These are phyloP conservation scores for Taphrorychus bicolor DNA, from an alignment of 2,888 invertebrate species.

Conservation along the genomic window DNA sequence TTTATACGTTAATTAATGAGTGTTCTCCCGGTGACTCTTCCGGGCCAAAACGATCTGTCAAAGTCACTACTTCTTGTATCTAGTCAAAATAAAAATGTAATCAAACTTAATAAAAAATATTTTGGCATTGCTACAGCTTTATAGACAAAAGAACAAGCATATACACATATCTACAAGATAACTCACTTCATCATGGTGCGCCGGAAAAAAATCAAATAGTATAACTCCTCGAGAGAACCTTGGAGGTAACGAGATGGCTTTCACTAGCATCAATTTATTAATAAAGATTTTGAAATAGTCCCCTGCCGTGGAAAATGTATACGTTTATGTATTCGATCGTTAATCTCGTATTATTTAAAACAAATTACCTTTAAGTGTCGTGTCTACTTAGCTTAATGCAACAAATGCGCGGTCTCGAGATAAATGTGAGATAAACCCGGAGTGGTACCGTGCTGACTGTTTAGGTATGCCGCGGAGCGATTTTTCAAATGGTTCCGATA, in stretches of 20 bases:
- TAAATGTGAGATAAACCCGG: constrained; percentile 22
- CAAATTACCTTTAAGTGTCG: constrained; percentile 30
- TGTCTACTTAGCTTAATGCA: constrained; percentile 28
- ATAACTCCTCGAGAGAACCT: no score
- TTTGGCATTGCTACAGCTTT: no score
- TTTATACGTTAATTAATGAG: no score
- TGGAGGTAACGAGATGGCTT: neutral
- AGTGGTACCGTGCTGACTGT: constrained; percentile 12
- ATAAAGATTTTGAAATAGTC: neutral
- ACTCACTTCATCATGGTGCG: neutral
- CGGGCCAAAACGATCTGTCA: no score
- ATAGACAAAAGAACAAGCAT: neutral
- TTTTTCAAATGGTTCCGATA: constrained; percentile 3
- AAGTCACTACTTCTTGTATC: no score
- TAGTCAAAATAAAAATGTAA: no score
- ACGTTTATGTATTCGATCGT: constrained; percentile 18
- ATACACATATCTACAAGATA: neutral
- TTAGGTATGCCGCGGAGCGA: neutral
- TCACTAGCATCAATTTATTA: neutral
- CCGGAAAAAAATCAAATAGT: neutral
- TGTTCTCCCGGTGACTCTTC: no score
- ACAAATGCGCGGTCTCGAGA: constrained; percentile 21
- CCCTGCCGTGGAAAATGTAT: neutral
- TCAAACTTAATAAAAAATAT: no score
- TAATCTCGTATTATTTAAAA: constrained; percentile 31